Percentiles rank a stretch among this genome's conserved stretches.
These are phyloP conservation scores for Eumeta japonica DNA, from an alignment of 1,140 invertebrate genomes.

Conservation along the genomic window DNA sequence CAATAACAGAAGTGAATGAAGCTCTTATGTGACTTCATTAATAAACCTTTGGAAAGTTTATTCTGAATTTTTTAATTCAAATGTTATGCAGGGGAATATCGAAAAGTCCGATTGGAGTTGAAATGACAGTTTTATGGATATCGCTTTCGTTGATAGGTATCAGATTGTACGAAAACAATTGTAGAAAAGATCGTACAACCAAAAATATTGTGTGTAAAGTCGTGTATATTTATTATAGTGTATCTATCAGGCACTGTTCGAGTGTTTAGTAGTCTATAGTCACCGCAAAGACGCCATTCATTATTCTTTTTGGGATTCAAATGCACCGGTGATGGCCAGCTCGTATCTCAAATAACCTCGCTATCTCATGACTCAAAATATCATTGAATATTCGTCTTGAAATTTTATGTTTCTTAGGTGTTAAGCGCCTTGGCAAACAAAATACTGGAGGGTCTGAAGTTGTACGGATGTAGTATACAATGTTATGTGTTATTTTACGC, in stretches of 20 bases:
- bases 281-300: slow-evolving; percentile 35
- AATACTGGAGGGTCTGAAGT: slow-evolving; percentile 25
- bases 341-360: slow-evolving; percentile 20
- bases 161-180: slow-evolving; percentile 57
- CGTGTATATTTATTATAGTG: slow-evolving; percentile 28
- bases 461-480: slow-evolving; percentile 9
- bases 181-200: slow-evolving; percentile 33
- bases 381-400: slow-evolving; percentile 20
- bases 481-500: background rate
- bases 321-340: too few species aligned
- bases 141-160: slow-evolving; percentile 27
- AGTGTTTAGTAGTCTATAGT: slow-evolving; percentile 50
- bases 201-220: slow-evolving; percentile 26
- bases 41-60: too few species aligned
- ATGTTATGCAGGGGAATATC: background rate
- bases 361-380: slow-evolving; percentile 21
- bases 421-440: slow-evolving; percentile 24
- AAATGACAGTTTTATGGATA: slow-evolving; percentile 24
- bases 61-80: too few species aligned
- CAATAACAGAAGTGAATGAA: too few species aligned
- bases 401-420: slow-evolving; percentile 18
- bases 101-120: background rate
- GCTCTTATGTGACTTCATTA: too few species aligned
- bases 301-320: slow-evolving; percentile 34
- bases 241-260: slow-evolving; percentile 32